Evolutionary conservation across 35 echinoderm and acorn worm genomes (phyloP).

Genomic region (Eucidaris tribuloides): DNA sequence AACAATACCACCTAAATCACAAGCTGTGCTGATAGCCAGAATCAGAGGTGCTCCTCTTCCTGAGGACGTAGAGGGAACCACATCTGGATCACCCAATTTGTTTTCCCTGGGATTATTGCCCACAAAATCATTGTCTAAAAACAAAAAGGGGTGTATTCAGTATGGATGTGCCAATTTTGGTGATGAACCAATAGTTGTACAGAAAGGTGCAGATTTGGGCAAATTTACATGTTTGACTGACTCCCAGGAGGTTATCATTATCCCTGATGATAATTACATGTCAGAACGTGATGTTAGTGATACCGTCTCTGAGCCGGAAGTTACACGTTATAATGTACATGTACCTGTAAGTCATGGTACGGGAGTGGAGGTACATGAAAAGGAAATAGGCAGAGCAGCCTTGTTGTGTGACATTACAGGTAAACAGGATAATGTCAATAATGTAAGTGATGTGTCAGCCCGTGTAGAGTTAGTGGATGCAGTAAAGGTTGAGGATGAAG

Average conservation of each 20-base stretch:
- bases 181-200: background rate
- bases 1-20: constrained; percentile 20
- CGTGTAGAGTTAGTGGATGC: background rate
- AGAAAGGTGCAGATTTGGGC: background rate
- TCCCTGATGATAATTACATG: background rate
- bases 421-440: background rate
- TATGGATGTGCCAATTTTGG: constrained; percentile 38
- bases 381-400: background rate
- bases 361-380: background rate
- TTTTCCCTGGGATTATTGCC: constrained; percentile 11
- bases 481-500: background rate
- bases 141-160: constrained; percentile 1
- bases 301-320: background rate
- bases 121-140: constrained; percentile 27
- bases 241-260: background rate
- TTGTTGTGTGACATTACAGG: background rate
- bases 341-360: background rate
- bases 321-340: no score
- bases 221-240: background rate
- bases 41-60: constrained; percentile 24
- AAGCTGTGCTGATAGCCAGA: constrained; percentile 5
- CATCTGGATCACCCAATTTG: constrained; percentile 43
- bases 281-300: background rate
- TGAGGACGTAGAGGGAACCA: constrained; percentile 2
- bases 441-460: background rate